A percentile compares a stretch with the other conserved stretches of the same genome.
Evolutionary conservation across 2,888 invertebrate species (phyloP).

Genomic region (Protodeltote pygarga): DNA sequence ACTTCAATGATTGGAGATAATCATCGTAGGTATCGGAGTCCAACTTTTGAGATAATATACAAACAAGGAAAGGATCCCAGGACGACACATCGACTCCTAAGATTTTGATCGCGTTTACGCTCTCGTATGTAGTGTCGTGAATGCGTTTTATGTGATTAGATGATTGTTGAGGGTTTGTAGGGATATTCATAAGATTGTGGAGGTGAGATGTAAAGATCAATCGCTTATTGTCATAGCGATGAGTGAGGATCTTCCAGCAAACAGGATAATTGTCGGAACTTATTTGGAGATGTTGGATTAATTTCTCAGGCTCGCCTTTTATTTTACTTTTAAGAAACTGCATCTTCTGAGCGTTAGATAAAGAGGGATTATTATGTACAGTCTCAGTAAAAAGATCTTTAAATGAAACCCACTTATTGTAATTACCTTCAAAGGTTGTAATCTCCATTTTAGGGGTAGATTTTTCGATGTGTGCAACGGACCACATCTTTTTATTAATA

Average conservation of each 20-base stretch:
- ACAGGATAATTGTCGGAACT: background rate
- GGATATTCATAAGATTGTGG: background rate
- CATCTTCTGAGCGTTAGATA: conserved; percentile 19
- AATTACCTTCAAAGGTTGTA: background rate
- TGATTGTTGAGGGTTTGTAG: background rate
- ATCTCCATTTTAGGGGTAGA: conserved; percentile 3
- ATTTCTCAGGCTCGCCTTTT: conserved; percentile 13
- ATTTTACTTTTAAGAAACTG: conserved; percentile 22
- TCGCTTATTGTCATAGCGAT: conserved; percentile 3
- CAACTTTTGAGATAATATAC: conserved; percentile 1
- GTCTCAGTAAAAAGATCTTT: background rate
- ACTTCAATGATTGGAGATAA: background rate
- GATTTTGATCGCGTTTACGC: conserved; percentile 1
- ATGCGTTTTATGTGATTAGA: background rate
- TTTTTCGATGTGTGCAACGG: background rate
- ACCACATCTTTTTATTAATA: background rate
- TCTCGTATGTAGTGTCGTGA: background rate
- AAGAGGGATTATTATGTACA: conserved; percentile 4
- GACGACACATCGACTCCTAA: background rate
- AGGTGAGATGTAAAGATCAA: background rate
- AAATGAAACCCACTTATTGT: background rate
- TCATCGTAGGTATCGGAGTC: conserved; percentile 5
- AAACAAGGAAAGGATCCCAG: conserved; percentile 3
- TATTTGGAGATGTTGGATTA: conserved; percentile 21
- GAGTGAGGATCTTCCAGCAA: background rate